These are phyloP conservation scores for Melanostoma mellinum DNA, from an alignment of 2,888 invertebrate genomes.

Conservation along the genomic window DNA sequence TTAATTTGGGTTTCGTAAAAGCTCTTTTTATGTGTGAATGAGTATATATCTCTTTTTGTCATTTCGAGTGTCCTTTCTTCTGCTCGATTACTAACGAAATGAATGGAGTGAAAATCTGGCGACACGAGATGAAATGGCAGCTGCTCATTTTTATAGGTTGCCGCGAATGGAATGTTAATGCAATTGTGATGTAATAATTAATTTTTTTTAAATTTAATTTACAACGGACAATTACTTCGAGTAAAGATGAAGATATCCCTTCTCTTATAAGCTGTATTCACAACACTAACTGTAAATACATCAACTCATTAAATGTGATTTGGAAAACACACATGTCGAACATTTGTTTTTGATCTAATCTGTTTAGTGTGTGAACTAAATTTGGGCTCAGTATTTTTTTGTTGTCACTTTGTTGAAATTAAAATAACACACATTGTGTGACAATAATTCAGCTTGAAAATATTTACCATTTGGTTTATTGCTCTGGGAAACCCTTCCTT, in stretches of 20 bases:
- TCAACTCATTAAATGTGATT: constrained; percentile 14
- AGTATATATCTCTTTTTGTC: constrained; percentile 46
- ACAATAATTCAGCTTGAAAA: constrained; percentile 35
- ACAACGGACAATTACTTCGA: constrained; percentile 58
- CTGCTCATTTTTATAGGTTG: constrained; percentile 43
- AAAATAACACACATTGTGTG: constrained; percentile 58
- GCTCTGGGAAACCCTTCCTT: constrained; percentile 1
- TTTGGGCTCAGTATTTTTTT: constrained; percentile 39
- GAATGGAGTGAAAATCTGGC: constrained; percentile 66
- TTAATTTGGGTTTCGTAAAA: constrained; percentile 67
- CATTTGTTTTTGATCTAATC: constrained; percentile 51
- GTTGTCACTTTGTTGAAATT: constrained; percentile 42
- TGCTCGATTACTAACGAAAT: constrained; percentile 60
- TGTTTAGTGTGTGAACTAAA: constrained; percentile 61
- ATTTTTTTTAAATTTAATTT: constrained; percentile 41
- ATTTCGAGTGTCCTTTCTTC: constrained; percentile 64
- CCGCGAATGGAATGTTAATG: constrained; percentile 56
- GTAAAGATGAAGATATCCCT: constrained; percentile 50
- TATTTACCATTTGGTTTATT: background rate
- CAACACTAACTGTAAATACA: constrained; percentile 26
- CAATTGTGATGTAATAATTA: constrained; percentile 63
- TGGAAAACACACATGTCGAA: constrained; percentile 53
- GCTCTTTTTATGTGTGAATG: constrained; percentile 44
- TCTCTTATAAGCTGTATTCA: constrained; percentile 22
- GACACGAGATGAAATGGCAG: constrained; percentile 48